Percentiles rank a stretch among this genome's conserved stretches.
Conservation (phyloP, 2,888 invertebrate species). For the Reticulitermes lucifugus region DNA sequence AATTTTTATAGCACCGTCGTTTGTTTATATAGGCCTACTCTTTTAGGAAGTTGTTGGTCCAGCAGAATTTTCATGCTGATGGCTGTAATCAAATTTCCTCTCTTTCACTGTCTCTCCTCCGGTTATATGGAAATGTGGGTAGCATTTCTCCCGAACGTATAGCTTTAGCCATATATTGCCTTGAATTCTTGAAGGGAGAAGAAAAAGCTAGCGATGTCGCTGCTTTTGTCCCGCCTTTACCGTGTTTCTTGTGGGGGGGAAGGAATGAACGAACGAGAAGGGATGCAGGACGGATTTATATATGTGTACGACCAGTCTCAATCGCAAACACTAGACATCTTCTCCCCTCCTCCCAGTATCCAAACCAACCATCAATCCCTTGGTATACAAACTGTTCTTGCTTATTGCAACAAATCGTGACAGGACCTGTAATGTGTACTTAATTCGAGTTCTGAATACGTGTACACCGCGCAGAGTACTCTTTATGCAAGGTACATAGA, state of each 20-base stretch:
- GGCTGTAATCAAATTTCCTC: slow-evolving; percentile 27
- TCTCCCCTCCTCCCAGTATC: not conserved
- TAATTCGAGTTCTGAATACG: too few species aligned
- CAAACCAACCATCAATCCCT: not conserved
- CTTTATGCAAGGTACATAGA: not conserved
- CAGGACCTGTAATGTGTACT: too few species aligned
- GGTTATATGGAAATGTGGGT: slow-evolving; percentile 7
- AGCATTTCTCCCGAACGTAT: not conserved
- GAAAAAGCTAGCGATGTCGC: not conserved
- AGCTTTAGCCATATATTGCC: too few species aligned
- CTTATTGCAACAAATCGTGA: too few species aligned
- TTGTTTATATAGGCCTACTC: not conserved
- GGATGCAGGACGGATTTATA: not conserved
- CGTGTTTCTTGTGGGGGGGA: slow-evolving; percentile 9
- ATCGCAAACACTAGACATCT: not conserved
- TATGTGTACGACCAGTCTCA: not conserved
- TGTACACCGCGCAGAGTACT: not conserved
- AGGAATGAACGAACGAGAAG: not conserved
- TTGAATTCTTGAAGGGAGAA: not conserved
- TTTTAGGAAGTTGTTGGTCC: slow-evolving; percentile 7
- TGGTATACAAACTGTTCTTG: not conserved
- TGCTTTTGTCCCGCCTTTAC: slow-evolving; percentile 24
- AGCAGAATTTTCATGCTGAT: not conserved
- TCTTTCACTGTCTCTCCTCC: too few species aligned
- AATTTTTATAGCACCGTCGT: not conserved